phyloP scores from a whole-genome alignment of 2,113 vertebrate genomes.

The Xenopus laevis region DNA sequence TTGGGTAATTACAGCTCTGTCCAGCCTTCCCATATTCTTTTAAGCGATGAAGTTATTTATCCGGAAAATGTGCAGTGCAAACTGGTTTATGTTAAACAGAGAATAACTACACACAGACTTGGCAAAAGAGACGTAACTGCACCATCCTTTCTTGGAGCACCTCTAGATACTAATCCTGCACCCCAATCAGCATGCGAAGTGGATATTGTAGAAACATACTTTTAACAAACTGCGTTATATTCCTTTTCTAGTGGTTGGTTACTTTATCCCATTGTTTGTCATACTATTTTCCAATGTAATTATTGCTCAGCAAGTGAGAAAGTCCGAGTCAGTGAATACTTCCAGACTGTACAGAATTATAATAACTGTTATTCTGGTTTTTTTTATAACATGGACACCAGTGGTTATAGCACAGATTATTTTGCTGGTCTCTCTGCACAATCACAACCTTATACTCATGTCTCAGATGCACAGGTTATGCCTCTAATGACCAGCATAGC shows the following conservation, averaged over 20 bases:
- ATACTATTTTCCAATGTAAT: neutral
- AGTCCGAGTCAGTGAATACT: neutral
- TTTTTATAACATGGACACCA: neutral
- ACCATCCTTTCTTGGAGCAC: too few species aligned
- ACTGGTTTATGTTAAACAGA: too few species aligned
- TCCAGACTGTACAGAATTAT: too few species aligned
- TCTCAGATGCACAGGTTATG: neutral
- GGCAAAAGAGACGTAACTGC: too few species aligned
- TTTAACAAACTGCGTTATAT: neutral
- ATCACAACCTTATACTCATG: neutral
- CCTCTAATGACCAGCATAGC: neutral
- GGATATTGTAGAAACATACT: neutral
- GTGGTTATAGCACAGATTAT: neutral
- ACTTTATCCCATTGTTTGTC: neutral
- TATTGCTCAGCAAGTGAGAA: neutral
- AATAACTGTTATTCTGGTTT: neutral
- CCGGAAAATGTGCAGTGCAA: too few species aligned
- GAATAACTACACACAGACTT: too few species aligned
- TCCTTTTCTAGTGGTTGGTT: neutral
- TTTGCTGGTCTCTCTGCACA: neutral
- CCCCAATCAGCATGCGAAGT: too few species aligned
- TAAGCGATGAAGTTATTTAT: neutral
- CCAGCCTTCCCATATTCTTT: neutral
- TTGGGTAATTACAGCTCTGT: neutral
- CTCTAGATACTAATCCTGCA: too few species aligned